A percentile compares a stretch with the other conserved stretches of the same genome.
Evolutionary conservation across 2,113 vertebrate species (phyloP).

Genomic region (Leptobrachium ailaonicum): DNA sequence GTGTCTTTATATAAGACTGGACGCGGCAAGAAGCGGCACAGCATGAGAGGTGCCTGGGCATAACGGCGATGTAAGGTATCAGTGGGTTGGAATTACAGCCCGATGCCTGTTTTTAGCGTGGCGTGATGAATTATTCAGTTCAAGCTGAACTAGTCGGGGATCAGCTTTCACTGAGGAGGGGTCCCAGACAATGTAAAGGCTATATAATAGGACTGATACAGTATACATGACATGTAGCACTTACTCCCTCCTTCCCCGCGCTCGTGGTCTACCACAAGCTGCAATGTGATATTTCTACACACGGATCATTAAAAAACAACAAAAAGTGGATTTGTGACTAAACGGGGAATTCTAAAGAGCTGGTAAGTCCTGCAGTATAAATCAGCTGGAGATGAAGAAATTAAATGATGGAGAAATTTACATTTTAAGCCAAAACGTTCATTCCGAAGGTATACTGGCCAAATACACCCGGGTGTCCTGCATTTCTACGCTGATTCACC

Average conservation of each 20-base stretch:
- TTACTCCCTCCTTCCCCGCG: not conserved
- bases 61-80: not conserved
- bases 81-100: slow-evolving; percentile 25
- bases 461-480: too few relatives aligned
- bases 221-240: slow-evolving; percentile 12
- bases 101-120: not conserved
- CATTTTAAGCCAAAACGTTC: too few relatives aligned
- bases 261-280: not conserved
- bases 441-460: too few relatives aligned
- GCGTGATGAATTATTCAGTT: slow-evolving; percentile 23
- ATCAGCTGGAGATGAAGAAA: too few relatives aligned
- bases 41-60: too few relatives aligned
- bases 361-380: too few relatives aligned
- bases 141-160: not conserved
- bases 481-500: too few relatives aligned
- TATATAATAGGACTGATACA: not conserved
- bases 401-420: too few relatives aligned
- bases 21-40: too few relatives aligned
- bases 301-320: not conserved
- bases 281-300: not conserved
- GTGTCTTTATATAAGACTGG: too few relatives aligned
- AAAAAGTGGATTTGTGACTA: not conserved
- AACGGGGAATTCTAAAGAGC: too few relatives aligned
- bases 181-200: not conserved
- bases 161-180: slow-evolving; percentile 22